Percentiles rank a stretch among this genome's conserved stretches.
Evolutionary conservation across 2,888 invertebrate genomes (phyloP).

Genomic region (Drosophila setosimentum): DNA sequence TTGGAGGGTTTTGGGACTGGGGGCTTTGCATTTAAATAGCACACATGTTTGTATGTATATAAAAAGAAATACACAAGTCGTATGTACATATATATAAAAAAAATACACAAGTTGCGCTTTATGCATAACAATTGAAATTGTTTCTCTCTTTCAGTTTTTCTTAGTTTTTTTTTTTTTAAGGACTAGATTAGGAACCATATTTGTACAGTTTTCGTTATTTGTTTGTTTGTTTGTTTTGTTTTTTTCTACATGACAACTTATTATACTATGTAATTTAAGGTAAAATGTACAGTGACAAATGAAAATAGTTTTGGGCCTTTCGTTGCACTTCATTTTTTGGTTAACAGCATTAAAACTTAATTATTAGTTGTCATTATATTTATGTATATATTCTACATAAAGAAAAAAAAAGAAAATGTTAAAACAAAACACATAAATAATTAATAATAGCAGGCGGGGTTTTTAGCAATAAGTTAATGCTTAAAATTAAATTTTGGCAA

Average conservation of each 20-base stretch:
- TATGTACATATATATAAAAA: slow-evolving; percentile 34
- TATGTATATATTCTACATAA: not conserved
- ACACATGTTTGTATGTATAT: slow-evolving; percentile 15
- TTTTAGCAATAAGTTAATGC: slow-evolving; percentile 49
- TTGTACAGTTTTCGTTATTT: slow-evolving; percentile 82
- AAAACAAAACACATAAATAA: slow-evolving; percentile 34
- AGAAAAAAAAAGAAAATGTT: slow-evolving; percentile 21
- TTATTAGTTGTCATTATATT: slow-evolving; percentile 1
- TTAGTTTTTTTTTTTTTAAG: slow-evolving; percentile 54
- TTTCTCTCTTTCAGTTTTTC: slow-evolving; percentile 21
- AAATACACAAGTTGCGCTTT: slow-evolving; percentile 57
- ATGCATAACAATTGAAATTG: slow-evolving; percentile 60
- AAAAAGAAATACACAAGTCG: slow-evolving; percentile 12
- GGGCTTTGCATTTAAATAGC: slow-evolving; percentile 22
- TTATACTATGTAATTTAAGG: slow-evolving; percentile 60
- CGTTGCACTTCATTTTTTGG: slow-evolving; percentile 57
- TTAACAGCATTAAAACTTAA: slow-evolving; percentile 54
- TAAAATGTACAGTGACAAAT: slow-evolving; percentile 66
- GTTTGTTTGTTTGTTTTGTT: slow-evolving; percentile 47
- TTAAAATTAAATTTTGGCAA: slow-evolving; percentile 70
- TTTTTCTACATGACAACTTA: slow-evolving; percentile 38
- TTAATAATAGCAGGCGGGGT: slow-evolving; percentile 53
- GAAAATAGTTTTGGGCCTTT: slow-evolving; percentile 39
- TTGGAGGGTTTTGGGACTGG: slow-evolving; percentile 52
- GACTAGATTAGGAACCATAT: slow-evolving; percentile 85